Conservation (phyloP, 1,140 invertebrate genomes). For the Heliconius congener region DNA sequence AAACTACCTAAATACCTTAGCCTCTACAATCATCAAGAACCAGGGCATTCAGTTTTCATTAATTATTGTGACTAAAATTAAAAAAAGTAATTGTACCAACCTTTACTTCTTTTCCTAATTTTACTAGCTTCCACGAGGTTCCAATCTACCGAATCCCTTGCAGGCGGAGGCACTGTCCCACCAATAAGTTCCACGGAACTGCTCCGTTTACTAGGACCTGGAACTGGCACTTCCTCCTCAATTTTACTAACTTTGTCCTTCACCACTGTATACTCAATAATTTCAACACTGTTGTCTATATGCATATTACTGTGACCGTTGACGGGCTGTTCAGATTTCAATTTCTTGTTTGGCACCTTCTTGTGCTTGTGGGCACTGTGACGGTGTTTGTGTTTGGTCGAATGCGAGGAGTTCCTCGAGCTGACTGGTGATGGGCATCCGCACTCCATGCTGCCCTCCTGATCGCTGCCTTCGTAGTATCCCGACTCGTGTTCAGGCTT, state of each 20-base stretch:
- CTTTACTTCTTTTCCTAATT: conserved; percentile 76
- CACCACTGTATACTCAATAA: conserved; percentile 62
- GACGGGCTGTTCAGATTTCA: conserved; percentile 57
- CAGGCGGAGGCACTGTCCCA: conserved; percentile 68
- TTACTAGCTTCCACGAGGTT: conserved; percentile 76
- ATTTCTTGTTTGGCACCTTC: conserved; percentile 63
- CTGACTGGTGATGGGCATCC: conserved; percentile 74
- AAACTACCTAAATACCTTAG: neutral
- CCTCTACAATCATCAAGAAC: neutral
- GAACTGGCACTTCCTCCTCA: conserved; percentile 49
- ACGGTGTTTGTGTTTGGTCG: conserved; percentile 65
- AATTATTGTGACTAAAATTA: neutral
- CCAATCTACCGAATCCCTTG: conserved; percentile 73
- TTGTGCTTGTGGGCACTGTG: conserved; percentile 69
- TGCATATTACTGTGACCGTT: conserved; percentile 56
- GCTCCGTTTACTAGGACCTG: conserved; percentile 68
- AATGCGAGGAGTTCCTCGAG: conserved; percentile 72
- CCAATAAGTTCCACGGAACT: conserved; percentile 75
- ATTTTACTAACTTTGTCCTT: conserved; percentile 51
- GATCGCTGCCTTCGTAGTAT: conserved; percentile 79
- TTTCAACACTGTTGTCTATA: conserved; percentile 69
- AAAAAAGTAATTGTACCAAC: conserved; percentile 47
- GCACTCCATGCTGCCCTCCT: conserved; percentile 77
- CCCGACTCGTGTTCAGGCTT: conserved; percentile 79
- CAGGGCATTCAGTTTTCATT: neutral